Base-by-base conservation (phyloP, 2,888 invertebrate genomes). In the Andrena trimmerana region DNA sequence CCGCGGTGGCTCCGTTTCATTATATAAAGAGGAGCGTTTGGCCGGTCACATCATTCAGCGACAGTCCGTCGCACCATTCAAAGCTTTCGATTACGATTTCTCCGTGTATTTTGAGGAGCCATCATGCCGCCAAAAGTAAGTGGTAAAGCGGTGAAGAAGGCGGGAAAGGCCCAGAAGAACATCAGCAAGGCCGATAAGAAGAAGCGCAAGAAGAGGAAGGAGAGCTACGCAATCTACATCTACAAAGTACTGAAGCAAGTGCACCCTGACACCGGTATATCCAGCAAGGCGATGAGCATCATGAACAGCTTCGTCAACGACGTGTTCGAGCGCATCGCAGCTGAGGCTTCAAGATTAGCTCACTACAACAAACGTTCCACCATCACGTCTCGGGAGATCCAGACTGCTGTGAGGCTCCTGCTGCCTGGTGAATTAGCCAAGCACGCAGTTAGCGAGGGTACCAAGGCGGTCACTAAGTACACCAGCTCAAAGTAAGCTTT, bases 361-460 rank as follows among this genome's bases (percentile, higher is more conserved):
- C 95, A 95, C 16, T 96, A 96, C 91, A 95, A 95, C 84, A 96
- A 96, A 92, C 95, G 95, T 63, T 95, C 95, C 0, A 97, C 97
- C 0, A 95, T 97, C 90, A 95, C 96, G 0, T 96, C 96, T 82
- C 94, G 96, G 71, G 97, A 97, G 85, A 95, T 97, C 16, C 96
- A 97, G 89, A 96, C 96, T 0, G 96, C 97, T 0, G 95, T 97
- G 0, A 95, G 96, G 57, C 94, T 97, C 0, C 89, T 97, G 0
- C 93, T 97, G 5, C 97, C 97, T 0, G 97, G 97, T 5, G 97
- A 97, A 91, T 92, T 97, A 80, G 96, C 96, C 0, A 96, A 96
- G 83, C 97, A 97, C 92, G 97, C 97, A 0, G 96, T 96, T 65
- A 95, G 95, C 48, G 96, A 97, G 93, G 97, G 95, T 0, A 95